phyloP scores from a whole-genome alignment of 2,113 vertebrate species.

The Lycocorax pyrrhopterus region DNA sequence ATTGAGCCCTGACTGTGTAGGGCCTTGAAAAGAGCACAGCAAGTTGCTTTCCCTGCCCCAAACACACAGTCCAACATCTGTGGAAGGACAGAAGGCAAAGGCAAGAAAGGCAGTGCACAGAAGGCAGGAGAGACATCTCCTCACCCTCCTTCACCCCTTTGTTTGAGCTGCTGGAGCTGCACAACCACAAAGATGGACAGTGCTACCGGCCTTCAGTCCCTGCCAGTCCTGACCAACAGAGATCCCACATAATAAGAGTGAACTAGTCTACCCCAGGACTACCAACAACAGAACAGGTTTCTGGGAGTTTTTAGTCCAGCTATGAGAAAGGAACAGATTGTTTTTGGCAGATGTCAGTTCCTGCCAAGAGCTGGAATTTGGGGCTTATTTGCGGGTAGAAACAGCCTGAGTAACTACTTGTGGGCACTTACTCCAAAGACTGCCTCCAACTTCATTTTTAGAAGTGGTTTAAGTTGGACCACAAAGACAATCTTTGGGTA shows the following conservation, averaged over 20 bases:
- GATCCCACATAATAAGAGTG: background rate
- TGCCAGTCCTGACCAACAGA: background rate
- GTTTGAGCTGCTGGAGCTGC: background rate
- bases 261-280: background rate
- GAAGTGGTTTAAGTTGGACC: slow-evolving; percentile 9
- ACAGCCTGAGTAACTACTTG: background rate
- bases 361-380: background rate
- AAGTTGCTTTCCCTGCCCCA: background rate
- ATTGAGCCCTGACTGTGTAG: background rate
- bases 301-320: background rate
- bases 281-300: background rate
- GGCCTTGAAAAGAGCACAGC: background rate
- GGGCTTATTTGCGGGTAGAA: background rate
- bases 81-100: background rate
- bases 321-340: background rate
- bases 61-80: background rate
- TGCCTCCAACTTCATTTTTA: background rate
- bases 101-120: background rate
- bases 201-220: background rate
- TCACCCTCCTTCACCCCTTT: background rate
- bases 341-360: background rate
- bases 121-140: background rate
- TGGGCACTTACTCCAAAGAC: background rate
- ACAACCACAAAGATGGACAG: background rate
- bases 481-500: background rate